Evolutionary conservation across 2,113 vertebrate species (phyloP).

Genomic region (Propithecus coquereli): DNA sequence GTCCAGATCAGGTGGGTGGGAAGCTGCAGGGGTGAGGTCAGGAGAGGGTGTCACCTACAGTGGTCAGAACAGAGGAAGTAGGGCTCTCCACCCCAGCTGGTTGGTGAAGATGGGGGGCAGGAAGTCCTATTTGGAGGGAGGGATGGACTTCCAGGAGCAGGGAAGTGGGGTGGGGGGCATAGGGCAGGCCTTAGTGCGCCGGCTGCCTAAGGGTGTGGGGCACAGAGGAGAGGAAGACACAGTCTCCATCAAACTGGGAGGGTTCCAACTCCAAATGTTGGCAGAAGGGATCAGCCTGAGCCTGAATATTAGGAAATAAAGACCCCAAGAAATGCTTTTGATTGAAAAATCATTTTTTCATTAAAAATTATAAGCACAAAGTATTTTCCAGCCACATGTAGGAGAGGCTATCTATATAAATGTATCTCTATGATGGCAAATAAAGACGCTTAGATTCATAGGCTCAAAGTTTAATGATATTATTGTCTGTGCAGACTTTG

Average conservation of each 20-base stretch:
- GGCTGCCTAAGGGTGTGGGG: accelerated
- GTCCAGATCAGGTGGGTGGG: too few species aligned
- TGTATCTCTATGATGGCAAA: background rate
- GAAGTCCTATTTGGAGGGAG: background rate
- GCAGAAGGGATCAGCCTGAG: background rate
- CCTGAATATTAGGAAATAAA: background rate
- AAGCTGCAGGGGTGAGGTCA: too few species aligned
- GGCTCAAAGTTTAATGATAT: accelerated
- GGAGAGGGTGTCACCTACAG: background rate
- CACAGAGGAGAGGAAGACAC: background rate
- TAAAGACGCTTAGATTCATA: background rate
- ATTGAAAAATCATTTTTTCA: background rate
- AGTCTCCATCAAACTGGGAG: background rate
- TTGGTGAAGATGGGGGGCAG: background rate
- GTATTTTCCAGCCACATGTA: background rate
- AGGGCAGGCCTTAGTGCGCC: background rate
- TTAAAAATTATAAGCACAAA: background rate
- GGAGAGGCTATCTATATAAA: background rate
- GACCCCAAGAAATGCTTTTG: too few species aligned
- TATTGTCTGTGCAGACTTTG: too few species aligned
- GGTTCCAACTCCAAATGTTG: too few species aligned
- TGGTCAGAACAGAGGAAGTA: background rate
- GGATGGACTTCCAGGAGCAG: background rate
- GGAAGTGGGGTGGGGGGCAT: background rate
- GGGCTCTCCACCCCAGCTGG: background rate